Conservation (phyloP, 30 jellyfish, hydroid and myxozoan genomes). For the Hydractinia symbiolongicarpus region DNA sequence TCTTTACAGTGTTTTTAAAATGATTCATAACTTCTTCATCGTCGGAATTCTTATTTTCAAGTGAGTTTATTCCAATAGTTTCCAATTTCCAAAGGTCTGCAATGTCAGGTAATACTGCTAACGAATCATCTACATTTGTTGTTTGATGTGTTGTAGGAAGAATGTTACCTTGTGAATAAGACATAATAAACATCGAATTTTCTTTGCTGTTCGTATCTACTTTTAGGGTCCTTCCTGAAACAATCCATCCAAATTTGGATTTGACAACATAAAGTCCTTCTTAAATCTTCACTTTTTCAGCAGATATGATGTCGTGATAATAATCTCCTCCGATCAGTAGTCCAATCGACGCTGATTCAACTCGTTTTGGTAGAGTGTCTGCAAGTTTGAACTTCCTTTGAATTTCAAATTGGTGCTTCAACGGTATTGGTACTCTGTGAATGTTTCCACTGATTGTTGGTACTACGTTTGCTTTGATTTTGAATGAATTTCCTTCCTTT, state of each 20-base stretch:
- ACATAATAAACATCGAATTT: neutral
- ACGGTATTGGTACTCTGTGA: neutral
- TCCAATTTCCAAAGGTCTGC: conserved; percentile 5
- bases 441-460: conserved; percentile 1
- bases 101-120: neutral
- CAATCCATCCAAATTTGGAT: neutral
- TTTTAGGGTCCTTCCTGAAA: neutral
- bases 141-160: neutral
- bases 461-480: too few species aligned
- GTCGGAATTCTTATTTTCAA: too few species aligned
- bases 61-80: neutral
- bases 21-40: conserved; percentile 5
- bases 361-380: conserved; percentile 2
- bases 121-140: too few species aligned
- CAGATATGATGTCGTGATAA: neutral
- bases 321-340: neutral
- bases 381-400: neutral
- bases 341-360: too few species aligned
- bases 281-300: conserved; percentile 5
- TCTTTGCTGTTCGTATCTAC: neutral
- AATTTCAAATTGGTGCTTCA: conserved; percentile 2
- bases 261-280: conserved; percentile 7
- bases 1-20: neutral
- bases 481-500: too few species aligned
- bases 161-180: neutral